Evolutionary conservation across 2,888 invertebrate species (phyloP).

Genomic region (Clivina fossor): DNA sequence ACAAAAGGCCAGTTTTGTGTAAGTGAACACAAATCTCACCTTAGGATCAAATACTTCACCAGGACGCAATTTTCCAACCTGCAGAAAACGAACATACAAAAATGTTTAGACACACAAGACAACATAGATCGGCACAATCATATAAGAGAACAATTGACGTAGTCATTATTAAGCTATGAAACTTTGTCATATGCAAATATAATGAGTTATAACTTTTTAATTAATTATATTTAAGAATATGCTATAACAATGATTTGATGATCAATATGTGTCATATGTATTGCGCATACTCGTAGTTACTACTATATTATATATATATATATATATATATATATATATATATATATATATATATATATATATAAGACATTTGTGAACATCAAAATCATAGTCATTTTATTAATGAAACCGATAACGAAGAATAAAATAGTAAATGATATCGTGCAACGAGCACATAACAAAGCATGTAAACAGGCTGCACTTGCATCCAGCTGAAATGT

Average conservation of each 20-base stretch:
- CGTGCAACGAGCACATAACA: conserved; percentile 30
- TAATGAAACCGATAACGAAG: conserved; percentile 19
- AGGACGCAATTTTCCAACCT: conserved; percentile 75
- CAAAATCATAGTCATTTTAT: no score
- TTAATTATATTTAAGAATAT: conserved; percentile 1
- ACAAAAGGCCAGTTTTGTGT: conserved; percentile 54
- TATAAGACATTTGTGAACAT: no score
- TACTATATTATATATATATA: no score
- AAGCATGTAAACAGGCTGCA: conserved; percentile 24
- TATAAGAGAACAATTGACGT: conserved; percentile 12
- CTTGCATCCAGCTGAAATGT: conserved; percentile 43
- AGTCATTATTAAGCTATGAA: conserved; percentile 26
- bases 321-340: no score
- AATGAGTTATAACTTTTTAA: conserved; percentile 22
- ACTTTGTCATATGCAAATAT: conserved; percentile 15
- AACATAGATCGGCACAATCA: conserved; percentile 25
- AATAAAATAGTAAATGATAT: conserved; percentile 7
- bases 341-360: no score
- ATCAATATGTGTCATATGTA: no score
- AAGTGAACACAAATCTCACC: conserved; percentile 68
- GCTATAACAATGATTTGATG: no score
- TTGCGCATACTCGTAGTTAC: no score
- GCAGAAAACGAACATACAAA: conserved; percentile 51
- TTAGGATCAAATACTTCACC: conserved; percentile 75
- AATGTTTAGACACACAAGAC: conserved; percentile 33